Evolutionary conservation across 1,140 invertebrate species (phyloP), one percentile per base, ranked within the genome.

Genomic region (Lysiphlebus fabarum): DNA sequence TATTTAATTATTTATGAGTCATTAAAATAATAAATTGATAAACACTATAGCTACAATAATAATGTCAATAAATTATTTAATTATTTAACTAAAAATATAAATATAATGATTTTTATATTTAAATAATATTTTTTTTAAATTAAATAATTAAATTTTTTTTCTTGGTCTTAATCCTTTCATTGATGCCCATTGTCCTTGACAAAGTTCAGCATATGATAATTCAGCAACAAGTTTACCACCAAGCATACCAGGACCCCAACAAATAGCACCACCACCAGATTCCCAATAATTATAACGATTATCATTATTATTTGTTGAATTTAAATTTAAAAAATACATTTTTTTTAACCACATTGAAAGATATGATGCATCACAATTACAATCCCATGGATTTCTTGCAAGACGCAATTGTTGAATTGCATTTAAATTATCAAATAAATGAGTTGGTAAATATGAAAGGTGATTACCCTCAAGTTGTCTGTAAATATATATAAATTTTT

Each of bases 331-430:
- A 12, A 75, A 65, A 33, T 81, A 81, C 42, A 69, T 69, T 11
- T 65, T 70, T 17, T 67, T 66, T 14, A 84, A 76, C 83, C 84
- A 90, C 74, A 77, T 78, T 0, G 86, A 83, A 54, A 93, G 82
- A 70, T 92, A 92, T 0, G 90, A 76, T 7, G 88, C 85, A 43
- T 85, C 84, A 67, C 91, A 93, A 69, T 93, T 90, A 65, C 91
- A 93, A 67, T 92, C 88, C 91, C 91, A 93, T 0, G 90, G 90
- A 76, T 93, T 93, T 63, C 88, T 88, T 1, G 86, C 86, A 14
- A 93, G 74, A 70, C 90, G 90, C 0, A 93, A 82, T 53, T 89
- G 86, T 5, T 85, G 78, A 44, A 93, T 77, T 40, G 85, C 82
- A 0, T 82, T 77, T 50, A 90, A 76, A 14, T 82, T 81, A 64